Percentiles rank a stretch among this genome's conserved stretches.
Conservation (phyloP, 2,888 invertebrate genomes). For the Xestoiulus laeticollis region DNA sequence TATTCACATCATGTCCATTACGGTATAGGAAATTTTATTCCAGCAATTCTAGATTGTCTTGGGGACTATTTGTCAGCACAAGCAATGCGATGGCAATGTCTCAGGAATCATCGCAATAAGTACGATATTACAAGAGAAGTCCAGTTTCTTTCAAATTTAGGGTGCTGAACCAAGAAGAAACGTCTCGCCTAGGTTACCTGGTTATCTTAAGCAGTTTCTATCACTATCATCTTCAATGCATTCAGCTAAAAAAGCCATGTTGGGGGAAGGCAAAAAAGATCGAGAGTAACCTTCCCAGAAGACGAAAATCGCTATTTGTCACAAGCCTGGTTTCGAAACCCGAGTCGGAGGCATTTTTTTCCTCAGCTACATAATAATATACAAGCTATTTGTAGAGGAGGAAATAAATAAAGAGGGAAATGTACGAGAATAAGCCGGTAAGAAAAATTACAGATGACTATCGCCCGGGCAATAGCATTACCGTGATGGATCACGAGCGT, state of each 20-base stretch:
- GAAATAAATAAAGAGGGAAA: constrained; percentile 26
- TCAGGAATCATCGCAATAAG: no score
- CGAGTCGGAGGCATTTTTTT: not conserved
- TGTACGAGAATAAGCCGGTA: constrained; percentile 11
- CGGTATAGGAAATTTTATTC: no score
- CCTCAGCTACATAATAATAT: not conserved
- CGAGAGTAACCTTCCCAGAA: not conserved
- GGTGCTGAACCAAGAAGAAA: not conserved
- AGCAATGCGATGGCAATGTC: no score
- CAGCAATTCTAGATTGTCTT: no score
- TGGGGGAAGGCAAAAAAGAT: not conserved
- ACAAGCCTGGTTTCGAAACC: not conserved
- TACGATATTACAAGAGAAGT: no score
- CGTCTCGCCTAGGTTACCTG: not conserved
- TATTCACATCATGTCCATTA: no score
- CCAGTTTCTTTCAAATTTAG: no score
- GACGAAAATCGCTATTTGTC: not conserved
- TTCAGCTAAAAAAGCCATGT: not conserved
- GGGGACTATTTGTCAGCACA: no score
- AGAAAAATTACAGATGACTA: constrained; percentile 26
- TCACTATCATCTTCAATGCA: not conserved
- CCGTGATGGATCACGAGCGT: constrained; percentile 16
- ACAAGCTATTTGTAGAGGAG: not conserved
- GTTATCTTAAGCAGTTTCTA: not conserved
- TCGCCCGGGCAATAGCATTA: constrained; percentile 23